Evolutionary conservation across 2,113 vertebrate genomes (phyloP).

Genomic region (Bufo gargarizans): DNA sequence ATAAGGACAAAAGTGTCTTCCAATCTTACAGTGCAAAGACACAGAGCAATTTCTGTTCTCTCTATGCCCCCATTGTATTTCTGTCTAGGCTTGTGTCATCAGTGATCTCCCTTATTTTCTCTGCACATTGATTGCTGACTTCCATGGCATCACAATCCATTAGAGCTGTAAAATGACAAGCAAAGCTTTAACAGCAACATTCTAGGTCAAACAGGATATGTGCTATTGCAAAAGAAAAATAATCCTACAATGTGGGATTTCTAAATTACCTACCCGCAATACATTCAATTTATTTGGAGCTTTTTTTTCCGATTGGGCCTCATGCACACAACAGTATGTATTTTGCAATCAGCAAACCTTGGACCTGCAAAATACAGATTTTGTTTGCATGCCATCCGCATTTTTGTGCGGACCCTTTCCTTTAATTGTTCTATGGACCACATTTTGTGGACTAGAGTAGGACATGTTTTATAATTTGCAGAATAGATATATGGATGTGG

Average conservation of each 20-base stretch:
- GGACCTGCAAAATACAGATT: no score
- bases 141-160: constrained; percentile 80
- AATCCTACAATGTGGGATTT: constrained; percentile 51
- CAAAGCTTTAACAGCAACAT: constrained; percentile 73
- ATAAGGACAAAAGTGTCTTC: constrained; percentile 66
- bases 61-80: constrained; percentile 70
- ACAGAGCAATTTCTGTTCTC: constrained; percentile 68
- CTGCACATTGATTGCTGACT: constrained; percentile 78
- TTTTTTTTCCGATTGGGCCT: no score
- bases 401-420: no score
- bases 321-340: no score
- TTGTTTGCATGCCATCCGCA: no score
- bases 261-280: no score
- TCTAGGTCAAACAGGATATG: constrained; percentile 72
- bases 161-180: constrained; percentile 80
- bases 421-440: no score
- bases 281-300: no score
- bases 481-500: no score
- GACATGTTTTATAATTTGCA: no score
- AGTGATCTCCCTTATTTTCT: constrained; percentile 64
- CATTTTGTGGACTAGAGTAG: no score
- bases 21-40: constrained; percentile 71
- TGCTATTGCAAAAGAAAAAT: constrained; percentile 45
- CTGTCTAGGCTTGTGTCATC: constrained; percentile 71
- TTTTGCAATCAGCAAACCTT: no score